Conservation (phyloP, 2,888 invertebrate species). For the Neoaliturus tenellus region DNA sequence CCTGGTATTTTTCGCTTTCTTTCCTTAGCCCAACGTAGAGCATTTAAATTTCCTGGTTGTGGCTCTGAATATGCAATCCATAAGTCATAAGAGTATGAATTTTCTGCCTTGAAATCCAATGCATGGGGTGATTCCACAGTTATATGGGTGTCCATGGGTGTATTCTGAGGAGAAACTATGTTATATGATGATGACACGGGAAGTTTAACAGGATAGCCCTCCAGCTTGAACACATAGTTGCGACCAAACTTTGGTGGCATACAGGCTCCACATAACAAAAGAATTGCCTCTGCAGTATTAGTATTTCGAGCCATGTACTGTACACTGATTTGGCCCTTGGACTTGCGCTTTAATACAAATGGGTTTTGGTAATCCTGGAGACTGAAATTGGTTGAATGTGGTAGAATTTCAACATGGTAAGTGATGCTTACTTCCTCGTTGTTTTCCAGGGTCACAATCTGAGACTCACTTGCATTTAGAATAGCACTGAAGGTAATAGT, state of each 20-base stretch:
- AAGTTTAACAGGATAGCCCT: slow-evolving; percentile 67
- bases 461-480: slow-evolving; percentile 48
- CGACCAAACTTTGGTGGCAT: slow-evolving; percentile 66
- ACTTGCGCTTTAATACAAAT: slow-evolving; percentile 40
- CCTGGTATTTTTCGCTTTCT: slow-evolving; percentile 68
- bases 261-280: slow-evolving; percentile 64
- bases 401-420: slow-evolving; percentile 20
- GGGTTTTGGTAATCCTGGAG: neutral
- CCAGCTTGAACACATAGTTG: slow-evolving; percentile 68
- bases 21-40: slow-evolving; percentile 68
- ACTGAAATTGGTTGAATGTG: neutral
- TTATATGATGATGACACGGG: slow-evolving; percentile 65
- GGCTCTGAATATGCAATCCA: slow-evolving; percentile 68
- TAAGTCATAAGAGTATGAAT: slow-evolving; percentile 68
- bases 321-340: slow-evolving; percentile 19
- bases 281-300: slow-evolving; percentile 64
- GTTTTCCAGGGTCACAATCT: slow-evolving; percentile 32
- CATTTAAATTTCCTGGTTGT: slow-evolving; percentile 64
- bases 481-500: slow-evolving; percentile 58
- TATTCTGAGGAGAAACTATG: slow-evolving; percentile 68
- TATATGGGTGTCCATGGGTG: slow-evolving; percentile 65
- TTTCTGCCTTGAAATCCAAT: neutral
- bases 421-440: neutral
- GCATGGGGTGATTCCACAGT: slow-evolving; percentile 67
- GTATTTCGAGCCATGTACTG: slow-evolving; percentile 39